Percentiles rank a stretch among this genome's conserved stretches.
Evolutionary conservation across 1,140 invertebrate species (phyloP).

Genomic region (Diorhabda sublineata): DNA sequence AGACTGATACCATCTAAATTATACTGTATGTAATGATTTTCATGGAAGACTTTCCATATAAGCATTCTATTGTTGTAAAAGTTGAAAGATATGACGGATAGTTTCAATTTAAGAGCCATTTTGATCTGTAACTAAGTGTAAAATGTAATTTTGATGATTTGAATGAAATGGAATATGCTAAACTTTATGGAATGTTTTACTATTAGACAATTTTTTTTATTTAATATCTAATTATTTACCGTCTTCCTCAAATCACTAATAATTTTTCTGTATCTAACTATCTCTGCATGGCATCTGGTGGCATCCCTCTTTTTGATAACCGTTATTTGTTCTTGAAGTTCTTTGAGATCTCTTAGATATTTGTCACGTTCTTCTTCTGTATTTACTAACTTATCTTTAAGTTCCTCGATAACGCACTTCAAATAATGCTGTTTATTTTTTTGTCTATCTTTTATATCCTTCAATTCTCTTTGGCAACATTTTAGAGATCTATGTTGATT

Average conservation of each 20-base stretch:
- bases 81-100: too few species aligned
- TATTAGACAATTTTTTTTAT: not conserved
- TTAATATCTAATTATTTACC: constrained; percentile 16
- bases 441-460: constrained; percentile 22
- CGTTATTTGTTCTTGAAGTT: constrained; percentile 22
- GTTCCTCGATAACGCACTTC: constrained; percentile 21
- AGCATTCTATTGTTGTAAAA: too few species aligned
- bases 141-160: too few species aligned
- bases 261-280: constrained; percentile 28
- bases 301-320: constrained; percentile 21
- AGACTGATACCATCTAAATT: too few species aligned
- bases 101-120: too few species aligned
- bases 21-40: too few species aligned
- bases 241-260: constrained; percentile 27
- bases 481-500: constrained; percentile 25
- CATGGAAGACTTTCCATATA: too few species aligned
- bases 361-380: constrained; percentile 18
- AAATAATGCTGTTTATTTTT: constrained; percentile 23
- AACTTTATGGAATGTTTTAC: too few species aligned
- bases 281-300: constrained; percentile 25
- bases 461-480: constrained; percentile 22
- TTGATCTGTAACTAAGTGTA: too few species aligned
- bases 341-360: constrained; percentile 21
- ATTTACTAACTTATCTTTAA: constrained; percentile 20
- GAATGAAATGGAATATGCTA: too few species aligned